Evolutionary conservation across 2,888 invertebrate species (phyloP), one percentile per base, ranked within the genome.

Genomic region (Acronicta aceris): DNA sequence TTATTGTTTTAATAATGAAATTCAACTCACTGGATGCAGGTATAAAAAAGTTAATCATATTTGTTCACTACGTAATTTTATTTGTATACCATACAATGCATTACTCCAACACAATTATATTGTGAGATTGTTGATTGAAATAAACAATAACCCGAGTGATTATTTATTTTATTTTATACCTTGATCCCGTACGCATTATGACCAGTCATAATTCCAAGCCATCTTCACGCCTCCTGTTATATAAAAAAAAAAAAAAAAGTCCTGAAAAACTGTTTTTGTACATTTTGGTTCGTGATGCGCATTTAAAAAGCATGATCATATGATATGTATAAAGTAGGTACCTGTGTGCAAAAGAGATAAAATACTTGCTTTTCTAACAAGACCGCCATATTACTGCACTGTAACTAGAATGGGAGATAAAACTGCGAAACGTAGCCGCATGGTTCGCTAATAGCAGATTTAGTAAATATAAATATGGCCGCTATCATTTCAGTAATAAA

Each of bases 151-250:
- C 53, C 62, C 50, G 57, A 43, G 48, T 45, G 36, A 50, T 41
- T 40, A 56, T 47, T 53, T 66, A 68, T 68, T 72, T 64, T 65
- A 64, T 68, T 51, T 61, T 63, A 46, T 60, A 61, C 71, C 71
- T 58, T 17, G n/a, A 15, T 54, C 57, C 65, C 60, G 55, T 64
- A 17, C 21, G 10, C 41, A 59, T 53, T 47, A 57, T 43, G 16
- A 61, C 60, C 56, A 64, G 46, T 72, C 65, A 78, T 54, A 76
- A 64, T 57, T 76, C 74, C 63, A 78, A 15, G 10, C 60, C 62
- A 47, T 73, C 71, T 27, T 78, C 73, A 7, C 78, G 54, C 63
- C 71, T 65, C 64, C 78, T 78, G 78, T 5, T 78, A n/a, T n/a
- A 79, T 55, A 15, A 45, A 21, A 7, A 25, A 65, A 72, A 68